phyloP scores from a whole-genome alignment of 1,140 invertebrate species.

The Drosophila eugracilis region DNA sequence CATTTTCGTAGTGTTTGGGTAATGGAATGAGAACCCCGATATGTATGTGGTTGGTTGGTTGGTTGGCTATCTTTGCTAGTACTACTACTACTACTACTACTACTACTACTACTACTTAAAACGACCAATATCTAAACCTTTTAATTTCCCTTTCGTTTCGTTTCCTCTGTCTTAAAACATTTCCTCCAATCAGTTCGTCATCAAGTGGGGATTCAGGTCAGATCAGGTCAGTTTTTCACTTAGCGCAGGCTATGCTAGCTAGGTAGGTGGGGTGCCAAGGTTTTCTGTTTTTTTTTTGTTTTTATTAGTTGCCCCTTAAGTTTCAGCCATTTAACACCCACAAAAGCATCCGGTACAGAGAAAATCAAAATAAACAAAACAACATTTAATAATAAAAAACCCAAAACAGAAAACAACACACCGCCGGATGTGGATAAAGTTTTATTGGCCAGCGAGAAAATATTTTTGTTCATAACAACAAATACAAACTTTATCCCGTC shows the following conservation, averaged over 20 bases:
- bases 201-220: slow-evolving; percentile 48
- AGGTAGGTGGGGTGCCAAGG: slow-evolving; percentile 35
- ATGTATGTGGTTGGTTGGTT: slow-evolving; percentile 55
- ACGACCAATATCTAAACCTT: slow-evolving; percentile 32
- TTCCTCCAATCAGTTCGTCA: slow-evolving; percentile 64
- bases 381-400: slow-evolving; percentile 30
- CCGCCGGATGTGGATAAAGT: slow-evolving; percentile 38
- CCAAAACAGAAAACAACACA: slow-evolving; percentile 11
- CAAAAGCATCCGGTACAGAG: slow-evolving; percentile 51
- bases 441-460: slow-evolving; percentile 40
- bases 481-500: slow-evolving; percentile 15
- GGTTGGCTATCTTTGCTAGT: slow-evolving; percentile 45
- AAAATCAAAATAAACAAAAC: slow-evolving; percentile 23
- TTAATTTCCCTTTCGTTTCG: slow-evolving; percentile 40
- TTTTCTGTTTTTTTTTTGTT: no score
- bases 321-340: slow-evolving; percentile 64
- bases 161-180: slow-evolving; percentile 49
- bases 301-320: slow-evolving; percentile 63
- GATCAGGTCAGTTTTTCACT: slow-evolving; percentile 46
- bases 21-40: slow-evolving; percentile 43
- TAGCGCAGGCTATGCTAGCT: slow-evolving; percentile 20
- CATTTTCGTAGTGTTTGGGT: slow-evolving; percentile 44
- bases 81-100: slow-evolving; percentile 34
- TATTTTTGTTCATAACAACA: background rate
- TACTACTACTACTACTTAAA: slow-evolving; percentile 27